A percentile compares a stretch with the other conserved stretches of the same genome.
Conservation (phyloP, 2,113 vertebrate species). For the Monarcha castaneiventris region DNA sequence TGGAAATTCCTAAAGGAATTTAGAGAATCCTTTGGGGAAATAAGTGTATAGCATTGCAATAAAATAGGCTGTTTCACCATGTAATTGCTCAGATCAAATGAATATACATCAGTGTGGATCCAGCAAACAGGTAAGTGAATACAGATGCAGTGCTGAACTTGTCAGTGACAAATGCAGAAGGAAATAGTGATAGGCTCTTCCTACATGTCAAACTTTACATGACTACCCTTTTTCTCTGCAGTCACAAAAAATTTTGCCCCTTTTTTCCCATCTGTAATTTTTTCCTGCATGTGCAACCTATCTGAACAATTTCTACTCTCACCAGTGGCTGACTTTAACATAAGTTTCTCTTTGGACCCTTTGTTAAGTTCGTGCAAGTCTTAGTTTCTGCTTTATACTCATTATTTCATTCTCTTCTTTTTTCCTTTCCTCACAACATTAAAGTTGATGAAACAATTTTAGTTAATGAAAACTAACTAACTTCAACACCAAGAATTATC, state of each 20-base stretch:
- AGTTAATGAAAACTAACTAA: background rate
- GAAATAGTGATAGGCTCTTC: background rate
- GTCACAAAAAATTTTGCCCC: background rate
- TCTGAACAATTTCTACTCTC: background rate
- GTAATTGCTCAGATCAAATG: background rate
- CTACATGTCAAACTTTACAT: background rate
- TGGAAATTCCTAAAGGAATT: background rate
- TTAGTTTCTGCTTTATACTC: background rate
- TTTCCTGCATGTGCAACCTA: background rate
- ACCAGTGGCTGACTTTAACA: background rate
- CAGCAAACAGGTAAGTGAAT: background rate
- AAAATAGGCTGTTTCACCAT: background rate
- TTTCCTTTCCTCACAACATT: background rate
- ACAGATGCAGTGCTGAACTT: background rate
- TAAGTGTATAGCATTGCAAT: background rate
- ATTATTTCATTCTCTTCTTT: background rate
- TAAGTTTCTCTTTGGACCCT: background rate
- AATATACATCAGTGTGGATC: background rate
- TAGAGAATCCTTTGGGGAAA: background rate
- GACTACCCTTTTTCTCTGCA: background rate
- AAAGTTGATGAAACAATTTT: background rate
- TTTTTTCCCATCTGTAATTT: background rate
- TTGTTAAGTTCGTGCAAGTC: background rate
- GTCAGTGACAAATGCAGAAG: background rate
- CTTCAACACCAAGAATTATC: background rate